Evolutionary conservation across 2,797 vertebrate genomes (phyloP).

Genomic region (Anguilla anguilla): DNA sequence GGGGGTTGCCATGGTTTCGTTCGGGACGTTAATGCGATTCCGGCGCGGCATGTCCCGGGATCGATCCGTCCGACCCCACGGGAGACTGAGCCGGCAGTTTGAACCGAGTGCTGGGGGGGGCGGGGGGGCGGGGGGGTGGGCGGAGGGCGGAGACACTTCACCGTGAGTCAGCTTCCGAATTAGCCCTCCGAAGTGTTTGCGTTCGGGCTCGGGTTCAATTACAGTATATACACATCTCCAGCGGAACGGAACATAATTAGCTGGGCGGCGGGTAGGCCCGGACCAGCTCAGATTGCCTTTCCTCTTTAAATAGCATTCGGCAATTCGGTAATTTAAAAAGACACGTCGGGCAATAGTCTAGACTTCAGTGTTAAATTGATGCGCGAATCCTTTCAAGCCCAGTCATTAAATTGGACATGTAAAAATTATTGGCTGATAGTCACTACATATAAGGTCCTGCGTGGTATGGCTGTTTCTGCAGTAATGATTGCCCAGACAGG

Average conservation of each 20-base stretch:
- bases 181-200: background rate
- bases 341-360: background rate
- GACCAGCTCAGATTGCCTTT: background rate
- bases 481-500: background rate
- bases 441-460: background rate
- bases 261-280: too few species aligned
- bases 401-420: background rate
- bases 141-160: background rate
- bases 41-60: background rate
- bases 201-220: background rate
- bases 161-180: background rate
- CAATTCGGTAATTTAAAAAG: background rate
- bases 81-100: background rate
- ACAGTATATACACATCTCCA: background rate
- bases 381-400: background rate
- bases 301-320: background rate
- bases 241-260: background rate
- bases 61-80: background rate
- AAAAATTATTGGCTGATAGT: background rate
- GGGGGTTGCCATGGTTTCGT: background rate
- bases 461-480: background rate
- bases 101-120: background rate
- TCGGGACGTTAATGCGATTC: background rate
- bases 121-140: background rate
- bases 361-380: background rate